Evolutionary conservation across 2,113 vertebrate species (phyloP).

Genomic region (mouse (Mus musculus)): DNA sequence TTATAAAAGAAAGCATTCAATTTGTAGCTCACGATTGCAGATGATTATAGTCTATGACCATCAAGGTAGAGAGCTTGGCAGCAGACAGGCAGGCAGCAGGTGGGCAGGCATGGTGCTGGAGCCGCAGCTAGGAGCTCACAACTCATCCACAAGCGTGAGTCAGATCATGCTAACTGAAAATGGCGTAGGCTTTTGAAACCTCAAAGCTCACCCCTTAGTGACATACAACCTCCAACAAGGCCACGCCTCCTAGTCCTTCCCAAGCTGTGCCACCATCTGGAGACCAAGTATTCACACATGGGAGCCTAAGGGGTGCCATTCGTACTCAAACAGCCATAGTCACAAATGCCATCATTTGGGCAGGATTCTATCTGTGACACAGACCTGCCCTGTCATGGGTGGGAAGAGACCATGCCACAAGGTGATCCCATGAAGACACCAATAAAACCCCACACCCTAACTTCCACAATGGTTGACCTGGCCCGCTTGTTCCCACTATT

Average conservation of each 20-base stretch:
- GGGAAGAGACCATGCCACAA: neutral
- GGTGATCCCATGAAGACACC: neutral
- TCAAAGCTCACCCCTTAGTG: neutral
- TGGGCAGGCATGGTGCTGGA: neutral
- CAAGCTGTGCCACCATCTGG: rapidly evolving
- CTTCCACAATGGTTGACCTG: rapidly evolving
- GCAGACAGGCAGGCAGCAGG: neutral
- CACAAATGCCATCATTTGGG: neutral
- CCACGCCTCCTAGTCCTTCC: neutral
- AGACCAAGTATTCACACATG: neutral
- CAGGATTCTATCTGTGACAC: neutral
- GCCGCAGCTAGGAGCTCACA: neutral
- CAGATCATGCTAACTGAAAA: no score
- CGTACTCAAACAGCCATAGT: neutral
- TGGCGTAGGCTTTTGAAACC: neutral
- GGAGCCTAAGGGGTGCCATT: neutral
- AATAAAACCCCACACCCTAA: rapidly evolving
- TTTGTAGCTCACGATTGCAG: neutral
- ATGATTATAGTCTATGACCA: neutral
- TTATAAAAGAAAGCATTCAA: neutral
- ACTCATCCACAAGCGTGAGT: neutral
- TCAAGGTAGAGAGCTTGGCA: neutral
- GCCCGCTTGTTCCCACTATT: neutral
- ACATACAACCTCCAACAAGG: neutral
- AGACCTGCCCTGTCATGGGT: neutral